Percentiles rank a stretch among this genome's conserved stretches.
phyloP scores from a whole-genome alignment of 2,888 invertebrate species.

The Campopleginae sp. region DNA sequence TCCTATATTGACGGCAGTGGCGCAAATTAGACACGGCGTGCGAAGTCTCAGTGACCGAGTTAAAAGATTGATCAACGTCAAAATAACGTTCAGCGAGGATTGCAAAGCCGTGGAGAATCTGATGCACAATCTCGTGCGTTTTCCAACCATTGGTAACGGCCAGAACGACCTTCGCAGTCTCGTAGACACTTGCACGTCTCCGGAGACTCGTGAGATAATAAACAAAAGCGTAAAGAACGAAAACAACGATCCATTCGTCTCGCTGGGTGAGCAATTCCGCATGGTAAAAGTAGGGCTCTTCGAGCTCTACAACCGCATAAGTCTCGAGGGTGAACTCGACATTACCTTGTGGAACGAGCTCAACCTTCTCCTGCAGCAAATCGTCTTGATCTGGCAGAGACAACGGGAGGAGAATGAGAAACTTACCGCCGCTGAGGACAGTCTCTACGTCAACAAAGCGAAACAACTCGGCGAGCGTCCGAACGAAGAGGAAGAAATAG shows the following conservation, averaged over 20 bases:
- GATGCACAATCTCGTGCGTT: constrained; percentile 85
- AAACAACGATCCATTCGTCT: constrained; percentile 70
- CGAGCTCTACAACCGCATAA: constrained; percentile 89
- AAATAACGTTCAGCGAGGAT: constrained; percentile 72
- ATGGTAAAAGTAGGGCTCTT: constrained; percentile 89
- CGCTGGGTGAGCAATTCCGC: constrained; percentile 85
- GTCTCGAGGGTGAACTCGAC: constrained; percentile 85
- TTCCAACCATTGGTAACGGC: constrained; percentile 83
- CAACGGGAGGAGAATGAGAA: constrained; percentile 89
- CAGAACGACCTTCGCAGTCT: constrained; percentile 82
- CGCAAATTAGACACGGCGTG: constrained; percentile 89
- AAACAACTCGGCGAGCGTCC: constrained; percentile 87
- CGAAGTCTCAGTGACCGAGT: constrained; percentile 86
- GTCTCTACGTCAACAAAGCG: constrained; percentile 90
- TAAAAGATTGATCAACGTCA: constrained; percentile 84
- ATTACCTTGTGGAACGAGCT: constrained; percentile 84
- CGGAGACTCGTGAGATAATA: constrained; percentile 82
- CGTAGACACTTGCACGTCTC: constrained; percentile 85
- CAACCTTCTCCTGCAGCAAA: constrained; percentile 86
- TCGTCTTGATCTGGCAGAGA: constrained; percentile 91
- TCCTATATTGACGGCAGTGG: constrained; percentile 89
- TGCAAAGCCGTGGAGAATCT: constrained; percentile 74
- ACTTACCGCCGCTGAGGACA: constrained; percentile 90
- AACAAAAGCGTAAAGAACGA: constrained; percentile 78
- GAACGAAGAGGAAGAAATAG: constrained; percentile 89